phyloP scores from a whole-genome alignment of 2,797 vertebrate species.

The Neostethus bicornis region DNA sequence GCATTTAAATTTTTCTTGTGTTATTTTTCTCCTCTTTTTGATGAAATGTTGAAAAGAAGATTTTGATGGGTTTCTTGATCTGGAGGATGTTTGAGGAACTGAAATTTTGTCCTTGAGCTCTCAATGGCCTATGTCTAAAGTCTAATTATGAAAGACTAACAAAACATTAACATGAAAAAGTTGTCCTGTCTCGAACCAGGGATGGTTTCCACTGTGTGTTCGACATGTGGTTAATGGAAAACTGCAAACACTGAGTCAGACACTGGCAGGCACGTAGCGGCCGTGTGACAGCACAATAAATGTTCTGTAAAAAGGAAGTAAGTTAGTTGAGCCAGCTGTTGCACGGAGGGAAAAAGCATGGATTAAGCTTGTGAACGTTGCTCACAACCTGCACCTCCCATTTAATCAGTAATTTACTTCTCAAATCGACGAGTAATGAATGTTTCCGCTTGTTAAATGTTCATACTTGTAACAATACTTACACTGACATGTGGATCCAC shows the following conservation, averaged over 20 bases:
- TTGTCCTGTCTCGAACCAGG: too few species aligned
- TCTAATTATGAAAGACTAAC: too few species aligned
- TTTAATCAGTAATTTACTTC: too few species aligned
- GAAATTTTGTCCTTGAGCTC: too few species aligned
- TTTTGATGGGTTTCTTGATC: too few species aligned
- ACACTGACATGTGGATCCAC: conserved; percentile 26
- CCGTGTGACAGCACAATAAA: conserved; percentile 30
- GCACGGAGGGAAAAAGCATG: conserved; percentile 2
- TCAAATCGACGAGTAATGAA: neutral
- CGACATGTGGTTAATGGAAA: conserved; percentile 14
- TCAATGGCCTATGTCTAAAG: too few species aligned
- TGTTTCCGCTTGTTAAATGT: conserved; percentile 10
- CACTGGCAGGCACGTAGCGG: neutral
- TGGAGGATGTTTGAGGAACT: too few species aligned
- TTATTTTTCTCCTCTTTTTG: too few species aligned
- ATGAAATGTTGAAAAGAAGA: too few species aligned
- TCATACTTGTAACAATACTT: conserved; percentile 35
- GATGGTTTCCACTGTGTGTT: too few species aligned
- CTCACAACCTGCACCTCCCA: too few species aligned
- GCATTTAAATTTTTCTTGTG: too few species aligned
- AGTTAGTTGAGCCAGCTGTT: conserved; percentile 43
- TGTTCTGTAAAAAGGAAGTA: conserved; percentile 24
- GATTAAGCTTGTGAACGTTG: neutral
- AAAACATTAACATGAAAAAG: neutral
- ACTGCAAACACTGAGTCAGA: conserved; percentile 18